Evolutionary conservation across 1,140 invertebrate genomes (phyloP), one percentile per base, ranked within the genome.

Genomic region (Drosophila tsacasi): DNA sequence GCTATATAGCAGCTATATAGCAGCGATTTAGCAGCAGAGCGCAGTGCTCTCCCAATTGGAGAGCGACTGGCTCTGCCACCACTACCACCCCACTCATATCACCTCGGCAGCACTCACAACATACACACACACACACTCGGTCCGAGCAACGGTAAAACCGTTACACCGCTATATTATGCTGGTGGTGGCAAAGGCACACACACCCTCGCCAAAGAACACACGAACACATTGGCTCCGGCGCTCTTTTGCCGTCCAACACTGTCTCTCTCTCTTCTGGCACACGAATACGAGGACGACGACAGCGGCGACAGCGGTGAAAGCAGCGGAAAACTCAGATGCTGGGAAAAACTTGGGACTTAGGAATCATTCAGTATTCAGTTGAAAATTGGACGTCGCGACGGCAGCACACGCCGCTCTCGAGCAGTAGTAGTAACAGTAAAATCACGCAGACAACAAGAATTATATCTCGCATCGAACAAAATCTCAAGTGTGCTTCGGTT

Each of bases 321-420:
- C 66, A 77, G 67, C 76, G 63, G 61, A 46, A 73, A 55, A 37
- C 46, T 75, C 52, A 67, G 64, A 78, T 79, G 73, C 71, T 76
- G 49, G 57, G 55, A 68, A 69, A 57, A 77, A 62, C 47, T 65
- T 57, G 40, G 54, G 77, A 65, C 64, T 89, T 81, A 76, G 64
- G 87, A 79, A 83, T 76, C 32, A 35, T 10, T 81, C 32, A 35
- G 32, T 81, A 58, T 54, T 89, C 87, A 89, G 85, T 89, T 82
- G 76, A 68, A 91, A 81, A 83, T 77, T 81, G 89, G 79, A 92
- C 92, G 87, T 93, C 92, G 92, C 92, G 92, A 83, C 87, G 89
- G 84, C 79, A 92, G 77, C 91, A 92, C 91, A 91, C 91, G 87
- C 87, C 89, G 84, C 84, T 85, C 71, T 76, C 75, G 78, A 82